Base-by-base conservation (phyloP, 2,888 invertebrate species). In the Luperina nickerlii region DNA sequence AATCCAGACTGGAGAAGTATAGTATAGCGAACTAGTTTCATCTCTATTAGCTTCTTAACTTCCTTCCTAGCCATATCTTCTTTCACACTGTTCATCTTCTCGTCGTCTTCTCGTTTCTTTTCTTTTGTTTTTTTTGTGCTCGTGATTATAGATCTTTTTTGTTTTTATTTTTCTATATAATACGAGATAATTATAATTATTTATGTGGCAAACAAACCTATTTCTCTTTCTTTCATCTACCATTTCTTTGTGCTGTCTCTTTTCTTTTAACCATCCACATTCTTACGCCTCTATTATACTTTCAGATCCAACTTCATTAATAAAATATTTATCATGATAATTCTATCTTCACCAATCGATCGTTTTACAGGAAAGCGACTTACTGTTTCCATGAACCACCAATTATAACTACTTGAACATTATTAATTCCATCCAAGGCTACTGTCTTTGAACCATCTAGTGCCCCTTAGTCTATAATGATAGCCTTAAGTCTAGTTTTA, bases 351-450 rank as follows among this genome's bases (percentile, higher is more conserved):
- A 2, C 57, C 24, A 9, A 18, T 42, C 9, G n/a, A 45, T 15
- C 48, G 45, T 60, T 60, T 42, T 15, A 42, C 20, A 27, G 13
- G 15, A 0, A 63, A 24, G 5, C 24, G 20, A 42, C 15, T 32
- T 42, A 79, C 7, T 24, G 57, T 38, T n/a, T n/a, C 15, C 18
- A 3, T 18, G 18, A 66, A 48, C 57, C 48, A 32, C 11, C 38
- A 68, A 78, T 78, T 67, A 78, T 60, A 79, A 78, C 70, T 51
- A 62, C 70, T 60, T 62, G 24, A 51, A 13, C 13, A 72, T 78
- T 71, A 71, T 45, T 27, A 74, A 82, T 79, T 83, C 48, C 18
- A 32, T 60, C 42, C 65, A 79, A 65, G 84, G 81, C 18, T 79
- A 20, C 6, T n/a, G n/a, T 42, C 27, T 27, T 24, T 4, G 57